Evolutionary conservation across 2,113 vertebrate genomes (phyloP).

Genomic region (Entelurus aequoreus): DNA sequence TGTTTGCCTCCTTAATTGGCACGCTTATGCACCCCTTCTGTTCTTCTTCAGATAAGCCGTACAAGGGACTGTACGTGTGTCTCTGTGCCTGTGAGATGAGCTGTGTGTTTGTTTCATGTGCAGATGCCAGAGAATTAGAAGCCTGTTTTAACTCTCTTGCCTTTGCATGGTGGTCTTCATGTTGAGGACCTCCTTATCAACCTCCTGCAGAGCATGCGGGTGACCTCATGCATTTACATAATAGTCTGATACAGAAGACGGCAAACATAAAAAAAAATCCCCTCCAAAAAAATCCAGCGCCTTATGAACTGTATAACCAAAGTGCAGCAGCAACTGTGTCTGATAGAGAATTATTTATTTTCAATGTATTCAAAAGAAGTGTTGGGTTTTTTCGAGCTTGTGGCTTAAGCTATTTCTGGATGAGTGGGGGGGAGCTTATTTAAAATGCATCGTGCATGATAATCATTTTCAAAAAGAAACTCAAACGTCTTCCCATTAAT

Average conservation of each 20-base stretch:
- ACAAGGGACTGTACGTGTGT: conserved; percentile 32
- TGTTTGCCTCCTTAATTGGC: conserved; percentile 50
- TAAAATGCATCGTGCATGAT: conserved; percentile 28
- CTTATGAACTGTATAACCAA: conserved; percentile 45
- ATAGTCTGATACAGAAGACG: not conserved
- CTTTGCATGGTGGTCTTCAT: not conserved
- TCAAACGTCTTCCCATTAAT: conserved; percentile 21
- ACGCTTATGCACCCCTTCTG: conserved; percentile 46
- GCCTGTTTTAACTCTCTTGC: not conserved
- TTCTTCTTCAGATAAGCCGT: conserved; percentile 53
- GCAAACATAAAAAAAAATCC: not conserved
- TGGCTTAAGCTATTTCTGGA: conserved; percentile 17
- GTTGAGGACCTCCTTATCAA: conserved; percentile 21
- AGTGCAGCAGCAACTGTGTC: conserved; percentile 46
- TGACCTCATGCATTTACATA: conserved; percentile 3
- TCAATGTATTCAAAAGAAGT: conserved; percentile 37
- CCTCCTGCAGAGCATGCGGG: not conserved
- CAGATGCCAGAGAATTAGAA: conserved; percentile 24
- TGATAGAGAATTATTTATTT: conserved; percentile 52
- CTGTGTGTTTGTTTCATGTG: conserved; percentile 29
- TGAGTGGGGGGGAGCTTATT: conserved; percentile 8
- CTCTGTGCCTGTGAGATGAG: conserved; percentile 23
- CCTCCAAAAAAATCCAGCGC: not conserved
- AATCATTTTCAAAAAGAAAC: conserved; percentile 5
- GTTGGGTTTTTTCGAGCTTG: conserved; percentile 6